phyloP scores from a whole-genome alignment of 2,888 invertebrate species.

The Schizaphis graminum region DNA sequence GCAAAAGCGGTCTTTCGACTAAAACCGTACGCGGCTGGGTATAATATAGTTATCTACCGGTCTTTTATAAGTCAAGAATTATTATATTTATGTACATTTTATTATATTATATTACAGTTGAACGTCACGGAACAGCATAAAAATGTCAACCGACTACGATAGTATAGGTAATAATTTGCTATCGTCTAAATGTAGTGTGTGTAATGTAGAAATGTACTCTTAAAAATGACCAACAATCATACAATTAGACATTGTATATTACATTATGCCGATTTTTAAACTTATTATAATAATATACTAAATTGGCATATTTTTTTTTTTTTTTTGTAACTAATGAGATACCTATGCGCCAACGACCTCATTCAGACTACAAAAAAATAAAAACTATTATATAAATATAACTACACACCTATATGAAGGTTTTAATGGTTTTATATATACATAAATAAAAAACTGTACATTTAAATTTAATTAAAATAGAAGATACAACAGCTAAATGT shows the following conservation, averaged over 20 bases:
- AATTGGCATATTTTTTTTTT: not conserved
- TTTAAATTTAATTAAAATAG: not conserved
- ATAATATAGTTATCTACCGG: conserved; percentile 4
- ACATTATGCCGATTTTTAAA: conserved; percentile 5
- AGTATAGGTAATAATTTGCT: no score
- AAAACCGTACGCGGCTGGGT: not conserved
- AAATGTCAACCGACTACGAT: conserved; percentile 18
- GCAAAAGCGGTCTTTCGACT: conserved; percentile 3
- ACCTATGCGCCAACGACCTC: conserved; percentile 27
- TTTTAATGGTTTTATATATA: not conserved
- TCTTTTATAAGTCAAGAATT: not conserved
- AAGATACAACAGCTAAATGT: not conserved
- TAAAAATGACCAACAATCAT: not conserved
- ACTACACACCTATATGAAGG: not conserved
- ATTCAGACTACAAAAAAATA: not conserved
- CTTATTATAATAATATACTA: conserved; percentile 13
- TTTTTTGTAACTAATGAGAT: not conserved
- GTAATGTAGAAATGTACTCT: not conserved
- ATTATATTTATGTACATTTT: not conserved
- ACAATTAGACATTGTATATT: conserved; percentile 14
- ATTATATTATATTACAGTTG: not conserved
- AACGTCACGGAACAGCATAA: not conserved
- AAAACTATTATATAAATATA: not conserved
- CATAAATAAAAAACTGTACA: not conserved
- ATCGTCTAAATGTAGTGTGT: not conserved